Conservation (phyloP, 2,888 invertebrate species). For the Aquatica leii region DNA sequence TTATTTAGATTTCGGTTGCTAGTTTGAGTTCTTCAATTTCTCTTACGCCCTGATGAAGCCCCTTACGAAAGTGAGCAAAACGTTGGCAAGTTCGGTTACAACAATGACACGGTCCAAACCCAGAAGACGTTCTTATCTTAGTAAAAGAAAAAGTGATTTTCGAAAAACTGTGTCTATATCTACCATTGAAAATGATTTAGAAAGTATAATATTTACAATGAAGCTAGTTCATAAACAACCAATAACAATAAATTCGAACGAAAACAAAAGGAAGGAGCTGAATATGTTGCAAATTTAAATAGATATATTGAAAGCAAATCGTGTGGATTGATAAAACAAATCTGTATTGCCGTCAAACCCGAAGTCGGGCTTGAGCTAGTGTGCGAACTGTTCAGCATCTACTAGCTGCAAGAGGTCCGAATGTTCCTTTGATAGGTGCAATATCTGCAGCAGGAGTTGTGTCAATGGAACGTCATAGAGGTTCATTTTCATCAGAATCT, state of each 20-base stretch:
- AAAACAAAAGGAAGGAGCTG: slow-evolving; percentile 1
- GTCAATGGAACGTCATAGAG: background rate
- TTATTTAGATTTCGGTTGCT: too few relatives aligned
- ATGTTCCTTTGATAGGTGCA: too few relatives aligned
- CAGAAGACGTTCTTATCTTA: too few relatives aligned
- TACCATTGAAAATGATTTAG: too few relatives aligned
- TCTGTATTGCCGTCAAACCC: background rate
- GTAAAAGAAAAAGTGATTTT: too few relatives aligned
- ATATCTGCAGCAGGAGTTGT: background rate
- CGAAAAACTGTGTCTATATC: too few relatives aligned
- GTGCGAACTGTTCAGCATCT: background rate
- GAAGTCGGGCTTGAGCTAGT: background rate
- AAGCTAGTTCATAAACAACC: background rate
- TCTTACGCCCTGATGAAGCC: too few relatives aligned
- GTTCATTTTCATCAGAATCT: background rate
- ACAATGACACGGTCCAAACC: too few relatives aligned
- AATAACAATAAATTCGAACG: background rate
- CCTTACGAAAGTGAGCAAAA: too few relatives aligned
- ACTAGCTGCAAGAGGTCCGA: background rate
- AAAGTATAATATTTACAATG: too few relatives aligned
- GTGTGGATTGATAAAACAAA: slow-evolving; percentile 8
- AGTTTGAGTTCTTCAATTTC: too few relatives aligned
- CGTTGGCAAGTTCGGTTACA: too few relatives aligned
- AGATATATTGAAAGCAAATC: slow-evolving; percentile 5
- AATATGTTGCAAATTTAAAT: slow-evolving; percentile 1